Percentiles rank a stretch among this genome's conserved stretches.
These are phyloP conservation scores for Phoeniculus purpureus DNA, from an alignment of 2,797 vertebrate genomes.

Conservation along the genomic window DNA sequence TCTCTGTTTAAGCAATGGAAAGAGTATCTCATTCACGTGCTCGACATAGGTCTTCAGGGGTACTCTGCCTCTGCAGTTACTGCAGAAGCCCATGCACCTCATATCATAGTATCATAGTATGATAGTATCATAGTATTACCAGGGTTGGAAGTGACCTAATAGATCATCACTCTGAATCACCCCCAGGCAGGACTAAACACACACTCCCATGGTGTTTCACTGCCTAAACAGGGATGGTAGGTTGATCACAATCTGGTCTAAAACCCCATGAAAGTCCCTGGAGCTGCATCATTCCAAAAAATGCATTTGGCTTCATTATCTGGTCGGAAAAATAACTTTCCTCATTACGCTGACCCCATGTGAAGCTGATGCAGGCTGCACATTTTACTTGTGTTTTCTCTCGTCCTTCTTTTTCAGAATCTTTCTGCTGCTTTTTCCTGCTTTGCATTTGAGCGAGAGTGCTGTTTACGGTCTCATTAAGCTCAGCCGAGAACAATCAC, in stretches of 20 bases:
- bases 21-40: not conserved
- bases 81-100: not conserved
- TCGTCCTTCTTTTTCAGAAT: not conserved
- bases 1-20: not conserved
- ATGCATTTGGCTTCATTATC: not conserved
- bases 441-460: not conserved
- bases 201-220: not conserved
- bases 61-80: not conserved
- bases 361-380: not conserved
- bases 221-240: not conserved
- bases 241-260: slow-evolving; percentile 3
- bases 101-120: too few species aligned
- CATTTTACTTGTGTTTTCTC: not conserved
- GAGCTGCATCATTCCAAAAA: not conserved
- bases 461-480: slow-evolving; percentile 38
- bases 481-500: slow-evolving; percentile 13
- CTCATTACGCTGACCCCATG: not conserved
- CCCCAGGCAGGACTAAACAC: not conserved
- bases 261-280: not conserved
- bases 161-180: not conserved
- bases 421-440: not conserved
- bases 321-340: not conserved
- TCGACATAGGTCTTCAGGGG: rapidly evolving
- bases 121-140: too few species aligned
- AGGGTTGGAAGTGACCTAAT: too few species aligned